phyloP scores from a whole-genome alignment of 2,113 vertebrate genomes.

The Callipepla squamata region DNA sequence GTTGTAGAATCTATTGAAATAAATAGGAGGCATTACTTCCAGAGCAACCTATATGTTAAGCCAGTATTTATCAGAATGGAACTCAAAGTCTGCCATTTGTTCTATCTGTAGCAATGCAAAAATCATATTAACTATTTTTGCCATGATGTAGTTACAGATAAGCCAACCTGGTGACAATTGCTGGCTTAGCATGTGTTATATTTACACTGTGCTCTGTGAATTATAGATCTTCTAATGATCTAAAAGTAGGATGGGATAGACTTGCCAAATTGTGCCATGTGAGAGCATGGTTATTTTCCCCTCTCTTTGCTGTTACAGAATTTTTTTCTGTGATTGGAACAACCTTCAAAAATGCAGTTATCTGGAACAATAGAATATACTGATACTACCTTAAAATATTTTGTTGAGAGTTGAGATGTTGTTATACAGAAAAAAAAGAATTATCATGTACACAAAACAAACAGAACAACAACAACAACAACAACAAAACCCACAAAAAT shows the following conservation, averaged over 20 bases:
- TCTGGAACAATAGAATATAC: not conserved
- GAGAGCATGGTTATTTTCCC: not conserved
- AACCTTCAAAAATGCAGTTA: not conserved
- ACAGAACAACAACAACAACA: not conserved
- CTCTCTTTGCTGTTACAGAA: not conserved
- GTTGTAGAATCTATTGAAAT: too few species aligned
- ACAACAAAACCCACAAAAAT: not conserved
- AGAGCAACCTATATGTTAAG: not conserved
- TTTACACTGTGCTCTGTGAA: not conserved
- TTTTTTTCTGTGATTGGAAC: not conserved
- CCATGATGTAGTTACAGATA: not conserved
- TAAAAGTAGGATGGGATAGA: not conserved
- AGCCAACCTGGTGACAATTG: not conserved
- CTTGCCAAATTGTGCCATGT: not conserved
- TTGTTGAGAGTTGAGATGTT: not conserved
- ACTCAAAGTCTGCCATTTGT: not conserved
- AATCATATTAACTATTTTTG: not conserved
- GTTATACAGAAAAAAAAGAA: not conserved
- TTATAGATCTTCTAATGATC: not conserved
- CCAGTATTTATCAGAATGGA: not conserved
- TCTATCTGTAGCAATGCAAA: not conserved
- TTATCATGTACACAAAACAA: not conserved
- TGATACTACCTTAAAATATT: not conserved
- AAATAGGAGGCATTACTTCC: too few species aligned
- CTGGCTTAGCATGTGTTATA: not conserved